These are phyloP conservation scores for Bergia sp. DNA, from an alignment of 92 coral and sea anemone species.

Conservation along the genomic window DNA sequence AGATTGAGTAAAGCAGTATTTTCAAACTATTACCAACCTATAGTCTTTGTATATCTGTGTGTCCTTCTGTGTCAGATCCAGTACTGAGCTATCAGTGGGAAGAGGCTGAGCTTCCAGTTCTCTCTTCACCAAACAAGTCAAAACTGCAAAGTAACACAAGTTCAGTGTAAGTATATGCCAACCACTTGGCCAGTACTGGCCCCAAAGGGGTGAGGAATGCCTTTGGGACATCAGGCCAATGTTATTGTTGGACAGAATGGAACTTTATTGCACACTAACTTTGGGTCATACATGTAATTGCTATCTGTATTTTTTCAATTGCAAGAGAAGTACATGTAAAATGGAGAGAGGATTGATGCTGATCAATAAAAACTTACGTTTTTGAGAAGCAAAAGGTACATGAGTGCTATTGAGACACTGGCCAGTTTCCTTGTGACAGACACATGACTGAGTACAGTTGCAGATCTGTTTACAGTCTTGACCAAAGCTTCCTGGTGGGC, in stretches of 20 bases:
- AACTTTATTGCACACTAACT: not conserved
- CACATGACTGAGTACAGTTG: constrained; percentile 67
- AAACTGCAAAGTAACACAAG: not conserved
- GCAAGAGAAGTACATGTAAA: not conserved
- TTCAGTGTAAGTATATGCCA: not conserved
- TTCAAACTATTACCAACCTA: constrained; percentile 12
- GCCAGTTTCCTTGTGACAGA: constrained; percentile 76
- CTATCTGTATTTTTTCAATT: too few species aligned
- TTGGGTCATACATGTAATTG: not conserved
- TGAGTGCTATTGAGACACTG: constrained; percentile 46
- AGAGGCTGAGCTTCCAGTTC: not conserved
- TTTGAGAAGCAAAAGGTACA: not conserved
- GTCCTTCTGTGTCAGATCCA: constrained; percentile 3
- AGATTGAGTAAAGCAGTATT: not conserved
- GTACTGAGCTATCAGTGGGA: not conserved
- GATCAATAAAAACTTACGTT: constrained; percentile 29
- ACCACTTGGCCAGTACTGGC: not conserved
- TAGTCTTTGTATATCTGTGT: constrained; percentile 22
- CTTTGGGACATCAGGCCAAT: too few species aligned
- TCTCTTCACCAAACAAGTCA: constrained; percentile 23
- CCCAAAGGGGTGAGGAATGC: too few species aligned
- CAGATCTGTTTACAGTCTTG: constrained; percentile 61
- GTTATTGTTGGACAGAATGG: too few species aligned
- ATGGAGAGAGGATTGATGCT: not conserved
- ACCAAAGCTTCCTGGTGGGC: constrained; percentile 81